phyloP scores from a whole-genome alignment of 1,140 invertebrate species.

The Drosophila sturtevanti region DNA sequence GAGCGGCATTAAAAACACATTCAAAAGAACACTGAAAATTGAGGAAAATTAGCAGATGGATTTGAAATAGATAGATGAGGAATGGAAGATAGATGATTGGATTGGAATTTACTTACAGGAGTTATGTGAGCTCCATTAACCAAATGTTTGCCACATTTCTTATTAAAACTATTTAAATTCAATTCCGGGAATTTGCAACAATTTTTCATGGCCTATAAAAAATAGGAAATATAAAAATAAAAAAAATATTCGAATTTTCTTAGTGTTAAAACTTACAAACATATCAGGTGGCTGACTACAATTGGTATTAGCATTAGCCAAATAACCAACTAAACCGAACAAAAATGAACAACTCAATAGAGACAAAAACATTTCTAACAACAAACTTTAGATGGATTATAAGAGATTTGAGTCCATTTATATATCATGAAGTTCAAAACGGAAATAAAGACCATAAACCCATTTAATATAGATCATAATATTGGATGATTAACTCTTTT shows the following conservation, averaged over 20 bases:
- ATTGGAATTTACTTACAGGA: slow-evolving; percentile 42
- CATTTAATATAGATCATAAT: neutral
- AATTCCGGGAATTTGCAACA: slow-evolving; percentile 46
- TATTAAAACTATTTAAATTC: slow-evolving; percentile 27
- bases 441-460: neutral
- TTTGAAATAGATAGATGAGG: too few species aligned
- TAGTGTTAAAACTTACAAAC: neutral
- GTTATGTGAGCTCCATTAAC: slow-evolving; percentile 1
- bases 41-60: neutral
- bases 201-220: slow-evolving; percentile 5
- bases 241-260: neutral
- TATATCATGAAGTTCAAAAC: neutral
- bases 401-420: neutral
- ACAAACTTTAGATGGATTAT: neutral
- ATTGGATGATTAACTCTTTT: neutral
- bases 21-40: neutral
- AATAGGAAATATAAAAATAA: neutral
- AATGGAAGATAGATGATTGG: too few species aligned
- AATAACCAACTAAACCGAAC: neutral
- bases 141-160: slow-evolving; percentile 36
- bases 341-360: neutral
- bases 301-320: neutral
- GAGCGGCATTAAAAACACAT: neutral
- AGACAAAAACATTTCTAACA: neutral
- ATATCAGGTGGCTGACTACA: neutral